Evolutionary conservation across 2,888 invertebrate species (phyloP).

Genomic region (Nipponacmea schrenckii): DNA sequence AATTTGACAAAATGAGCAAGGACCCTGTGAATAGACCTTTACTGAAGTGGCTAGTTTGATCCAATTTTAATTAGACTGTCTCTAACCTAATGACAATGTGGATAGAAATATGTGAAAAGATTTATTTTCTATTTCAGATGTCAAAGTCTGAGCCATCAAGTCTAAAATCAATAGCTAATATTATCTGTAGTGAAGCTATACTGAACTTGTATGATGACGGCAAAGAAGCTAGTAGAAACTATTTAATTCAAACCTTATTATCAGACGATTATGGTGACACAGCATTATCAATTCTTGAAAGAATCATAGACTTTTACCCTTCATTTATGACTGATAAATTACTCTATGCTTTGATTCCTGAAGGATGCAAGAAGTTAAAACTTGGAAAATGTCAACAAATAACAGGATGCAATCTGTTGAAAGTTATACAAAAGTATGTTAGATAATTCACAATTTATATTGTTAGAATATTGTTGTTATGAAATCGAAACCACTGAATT

Average conservation of each 20-base stretch:
- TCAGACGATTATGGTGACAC: constrained; percentile 5
- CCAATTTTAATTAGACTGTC: too few relatives aligned
- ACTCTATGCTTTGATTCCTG: not conserved
- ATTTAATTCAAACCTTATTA: not conserved
- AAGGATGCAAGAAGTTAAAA: not conserved
- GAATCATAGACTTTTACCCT: constrained; percentile 3
- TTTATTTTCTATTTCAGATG: too few relatives aligned
- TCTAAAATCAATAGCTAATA: not conserved
- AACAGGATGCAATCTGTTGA: constrained; percentile 1
- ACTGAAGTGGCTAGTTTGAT: too few relatives aligned
- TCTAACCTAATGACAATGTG: too few relatives aligned
- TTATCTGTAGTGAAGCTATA: not conserved
- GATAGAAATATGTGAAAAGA: too few relatives aligned
- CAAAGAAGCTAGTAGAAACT: not conserved
- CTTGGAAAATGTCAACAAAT: not conserved
- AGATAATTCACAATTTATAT: too few relatives aligned
- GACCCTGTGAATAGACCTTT: too few relatives aligned
- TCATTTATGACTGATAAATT: not conserved
- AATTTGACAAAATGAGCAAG: too few relatives aligned
- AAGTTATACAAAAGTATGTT: not conserved
- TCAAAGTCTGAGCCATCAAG: not conserved
- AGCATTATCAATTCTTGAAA: not conserved
- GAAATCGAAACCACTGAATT: too few relatives aligned
- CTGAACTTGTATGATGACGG: not conserved
- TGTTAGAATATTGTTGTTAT: too few relatives aligned